These are phyloP conservation scores for Corythornis leucogaster DNA, from an alignment of 2,797 vertebrate species.

Conservation along the genomic window DNA sequence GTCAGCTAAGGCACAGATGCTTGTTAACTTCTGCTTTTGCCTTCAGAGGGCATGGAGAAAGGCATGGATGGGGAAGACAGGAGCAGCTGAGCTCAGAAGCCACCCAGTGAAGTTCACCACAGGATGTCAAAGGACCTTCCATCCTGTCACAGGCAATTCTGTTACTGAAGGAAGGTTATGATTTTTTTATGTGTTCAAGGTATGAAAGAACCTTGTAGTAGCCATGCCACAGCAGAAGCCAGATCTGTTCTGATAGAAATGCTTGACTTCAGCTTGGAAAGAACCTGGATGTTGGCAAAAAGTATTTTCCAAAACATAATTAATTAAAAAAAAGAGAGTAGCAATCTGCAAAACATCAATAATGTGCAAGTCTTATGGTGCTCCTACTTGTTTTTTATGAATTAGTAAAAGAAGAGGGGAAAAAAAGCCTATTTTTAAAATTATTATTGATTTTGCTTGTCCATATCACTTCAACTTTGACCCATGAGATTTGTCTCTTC, in stretches of 20 bases:
- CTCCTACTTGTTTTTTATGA: slow-evolving; percentile 9
- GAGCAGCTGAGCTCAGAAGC: neutral
- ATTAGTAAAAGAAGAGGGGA: slow-evolving; percentile 40
- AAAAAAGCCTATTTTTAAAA: slow-evolving; percentile 56
- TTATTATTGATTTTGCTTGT: slow-evolving; percentile 68
- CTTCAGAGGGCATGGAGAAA: neutral
- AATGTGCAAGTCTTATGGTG: neutral
- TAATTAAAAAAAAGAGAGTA: neutral
- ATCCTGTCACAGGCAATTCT: neutral
- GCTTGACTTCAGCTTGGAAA: neutral
- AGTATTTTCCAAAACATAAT: neutral
- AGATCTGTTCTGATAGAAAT: neutral
- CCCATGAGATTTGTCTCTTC: slow-evolving; percentile 67
- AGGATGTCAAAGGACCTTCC: neutral
- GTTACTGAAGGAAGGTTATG: neutral
- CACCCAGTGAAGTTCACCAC: neutral
- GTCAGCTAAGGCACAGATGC: neutral
- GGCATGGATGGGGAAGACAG: neutral
- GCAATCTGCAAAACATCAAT: neutral
- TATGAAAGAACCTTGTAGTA: neutral
- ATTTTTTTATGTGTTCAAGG: neutral
- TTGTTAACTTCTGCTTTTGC: neutral
- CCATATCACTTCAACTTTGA: slow-evolving; percentile 64
- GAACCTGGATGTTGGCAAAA: neutral
- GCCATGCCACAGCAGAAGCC: neutral